These are phyloP conservation scores for Scomberomorus guttatus DNA, from an alignment of 2,797 vertebrate species.

Conservation along the genomic window DNA sequence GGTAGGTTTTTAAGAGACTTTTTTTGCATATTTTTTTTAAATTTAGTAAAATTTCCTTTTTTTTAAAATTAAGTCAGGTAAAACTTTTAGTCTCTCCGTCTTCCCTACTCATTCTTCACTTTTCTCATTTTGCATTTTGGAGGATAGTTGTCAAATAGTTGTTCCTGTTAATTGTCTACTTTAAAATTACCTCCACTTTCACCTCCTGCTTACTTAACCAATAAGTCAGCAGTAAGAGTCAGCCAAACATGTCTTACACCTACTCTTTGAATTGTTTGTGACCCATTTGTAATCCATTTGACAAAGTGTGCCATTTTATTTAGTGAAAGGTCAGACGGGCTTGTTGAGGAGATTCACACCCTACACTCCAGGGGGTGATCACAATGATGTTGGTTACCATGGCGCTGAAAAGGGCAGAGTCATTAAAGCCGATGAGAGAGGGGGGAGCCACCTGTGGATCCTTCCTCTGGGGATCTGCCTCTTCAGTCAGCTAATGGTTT, in stretches of 20 bases:
- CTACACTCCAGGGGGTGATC: constrained; percentile 23
- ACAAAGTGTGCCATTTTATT: constrained; percentile 16
- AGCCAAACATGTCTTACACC: neutral
- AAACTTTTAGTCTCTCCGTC: too few species aligned
- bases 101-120: neutral
- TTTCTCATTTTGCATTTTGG: neutral
- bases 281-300: constrained; percentile 4
- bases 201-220: neutral
- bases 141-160: neutral
- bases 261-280: neutral
- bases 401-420: constrained; percentile 51
- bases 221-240: neutral
- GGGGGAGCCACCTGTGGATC: constrained; percentile 46
- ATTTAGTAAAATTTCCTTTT: neutral
- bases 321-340: constrained; percentile 33
- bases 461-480: constrained; percentile 37
- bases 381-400: constrained; percentile 36
- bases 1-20: neutral
- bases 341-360: constrained; percentile 36
- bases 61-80: neutral
- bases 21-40: too few species aligned
- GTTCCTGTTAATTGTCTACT: neutral
- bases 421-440: constrained; percentile 32
- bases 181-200: neutral
- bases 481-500: constrained; percentile 54